phyloP scores from a whole-genome alignment of 2,797 vertebrate genomes.

The Echeneis naucrates region DNA sequence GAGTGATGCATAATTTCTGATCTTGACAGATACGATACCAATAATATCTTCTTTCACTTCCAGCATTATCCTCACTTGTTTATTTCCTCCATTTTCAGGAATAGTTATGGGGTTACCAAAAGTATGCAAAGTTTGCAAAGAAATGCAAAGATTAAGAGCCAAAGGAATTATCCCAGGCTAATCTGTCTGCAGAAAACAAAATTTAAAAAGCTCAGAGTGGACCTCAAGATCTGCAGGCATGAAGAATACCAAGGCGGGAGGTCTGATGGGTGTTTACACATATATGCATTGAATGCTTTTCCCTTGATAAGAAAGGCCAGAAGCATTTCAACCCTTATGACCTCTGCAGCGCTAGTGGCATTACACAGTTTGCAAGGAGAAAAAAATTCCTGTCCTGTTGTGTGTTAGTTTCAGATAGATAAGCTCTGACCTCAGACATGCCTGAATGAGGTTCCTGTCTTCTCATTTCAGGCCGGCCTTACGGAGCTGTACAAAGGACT shows the following conservation, averaged over 20 bases:
- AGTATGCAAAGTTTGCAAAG: no score
- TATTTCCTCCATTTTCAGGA: neutral
- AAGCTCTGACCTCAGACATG: conserved; percentile 60
- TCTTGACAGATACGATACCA: neutral
- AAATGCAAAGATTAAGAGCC: no score
- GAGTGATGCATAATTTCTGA: neutral
- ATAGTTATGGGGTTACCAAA: neutral
- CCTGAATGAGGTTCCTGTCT: conserved; percentile 48
- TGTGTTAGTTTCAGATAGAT: conserved; percentile 57
- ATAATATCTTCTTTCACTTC: neutral
- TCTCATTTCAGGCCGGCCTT: conserved; percentile 40
- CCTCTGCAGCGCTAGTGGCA: conserved; percentile 63
- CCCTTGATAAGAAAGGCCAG: conserved; percentile 64
- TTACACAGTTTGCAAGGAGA: conserved; percentile 64
- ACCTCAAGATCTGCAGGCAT: no score
- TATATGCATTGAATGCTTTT: conserved; percentile 23
- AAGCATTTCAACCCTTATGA: conserved; percentile 51
- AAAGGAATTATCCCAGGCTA: no score
- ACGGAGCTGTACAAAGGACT: conserved; percentile 37
- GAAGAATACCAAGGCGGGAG: no score
- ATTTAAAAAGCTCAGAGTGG: no score
- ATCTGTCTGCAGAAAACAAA: no score
- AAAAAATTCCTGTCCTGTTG: conserved; percentile 65
- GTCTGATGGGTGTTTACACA: conserved; percentile 35
- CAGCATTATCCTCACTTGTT: neutral